Evolutionary conservation across 2,888 invertebrate genomes (phyloP).

Genomic region (Sarcophaga carnaria): DNA sequence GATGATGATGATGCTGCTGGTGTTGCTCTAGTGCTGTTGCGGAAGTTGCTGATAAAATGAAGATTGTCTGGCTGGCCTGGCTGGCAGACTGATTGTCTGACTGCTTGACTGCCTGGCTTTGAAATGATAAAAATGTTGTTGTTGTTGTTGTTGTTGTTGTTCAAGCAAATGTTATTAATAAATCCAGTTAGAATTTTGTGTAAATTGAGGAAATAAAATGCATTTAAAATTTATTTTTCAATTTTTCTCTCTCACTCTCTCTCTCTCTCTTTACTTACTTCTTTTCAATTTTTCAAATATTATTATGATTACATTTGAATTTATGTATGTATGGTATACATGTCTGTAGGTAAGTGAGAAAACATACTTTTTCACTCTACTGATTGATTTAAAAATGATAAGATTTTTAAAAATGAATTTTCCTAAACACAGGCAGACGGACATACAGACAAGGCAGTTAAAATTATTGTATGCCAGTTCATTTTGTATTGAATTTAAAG

Average conservation of each 20-base stretch:
- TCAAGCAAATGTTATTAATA: slow-evolving; percentile 45
- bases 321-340: too few relatives aligned
- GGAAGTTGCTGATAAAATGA: slow-evolving; percentile 18
- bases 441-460: too few relatives aligned
- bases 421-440: too few relatives aligned
- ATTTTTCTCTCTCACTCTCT: neutral
- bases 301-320: too few relatives aligned
- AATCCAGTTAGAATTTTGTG: slow-evolving; percentile 51
- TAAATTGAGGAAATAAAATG: slow-evolving; percentile 50
- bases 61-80: neutral
- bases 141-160: too few relatives aligned
- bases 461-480: too few relatives aligned
- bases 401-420: too few relatives aligned
- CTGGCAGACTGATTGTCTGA: neutral
- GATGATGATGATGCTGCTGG: neutral
- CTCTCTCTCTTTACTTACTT: too few relatives aligned
- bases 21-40: slow-evolving; percentile 24
- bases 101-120: slow-evolving; percentile 24
- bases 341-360: neutral
- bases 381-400: neutral
- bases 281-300: too few relatives aligned
- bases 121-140: slow-evolving; percentile 49
- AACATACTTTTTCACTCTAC: neutral
- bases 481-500: too few relatives aligned
- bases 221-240: slow-evolving; percentile 17